Evolutionary conservation across 2,797 vertebrate species (phyloP).

Genomic region (Malacoctenus gilli): DNA sequence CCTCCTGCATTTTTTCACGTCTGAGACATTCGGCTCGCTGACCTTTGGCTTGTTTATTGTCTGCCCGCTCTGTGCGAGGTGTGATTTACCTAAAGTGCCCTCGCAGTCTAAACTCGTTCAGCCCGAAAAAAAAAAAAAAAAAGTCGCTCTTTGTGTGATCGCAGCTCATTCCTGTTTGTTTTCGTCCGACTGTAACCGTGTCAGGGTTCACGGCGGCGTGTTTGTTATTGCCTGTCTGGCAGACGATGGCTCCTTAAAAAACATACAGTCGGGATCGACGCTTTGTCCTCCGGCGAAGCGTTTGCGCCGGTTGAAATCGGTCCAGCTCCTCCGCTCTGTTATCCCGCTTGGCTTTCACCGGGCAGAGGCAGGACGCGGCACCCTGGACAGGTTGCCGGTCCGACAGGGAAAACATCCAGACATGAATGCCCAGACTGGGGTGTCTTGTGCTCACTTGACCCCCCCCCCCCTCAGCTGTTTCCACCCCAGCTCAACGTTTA

Average conservation of each 20-base stretch:
- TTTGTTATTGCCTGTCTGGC: constrained; percentile 29
- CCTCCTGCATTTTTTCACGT: no score
- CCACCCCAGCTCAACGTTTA: no score
- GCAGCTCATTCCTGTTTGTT: constrained; percentile 26
- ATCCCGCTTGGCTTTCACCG: constrained; percentile 13
- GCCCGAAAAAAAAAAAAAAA: no score
- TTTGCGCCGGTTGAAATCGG: no score
- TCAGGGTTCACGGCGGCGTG: constrained; percentile 10
- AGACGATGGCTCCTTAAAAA: constrained; percentile 13
- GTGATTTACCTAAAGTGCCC: constrained; percentile 42
- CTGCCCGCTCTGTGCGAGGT: constrained; percentile 38
- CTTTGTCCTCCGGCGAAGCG: constrained; percentile 19
- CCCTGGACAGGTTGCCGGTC: no score
- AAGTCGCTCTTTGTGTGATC: constrained; percentile 26
- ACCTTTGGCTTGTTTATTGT: constrained; percentile 68
- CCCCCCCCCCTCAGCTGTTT: no score
- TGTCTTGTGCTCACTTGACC: no score
- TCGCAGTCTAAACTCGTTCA: constrained; percentile 29
- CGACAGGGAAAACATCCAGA: no score
- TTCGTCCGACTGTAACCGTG: constrained; percentile 11
- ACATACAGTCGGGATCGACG: constrained; percentile 13
- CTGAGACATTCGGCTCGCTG: constrained; percentile 50
- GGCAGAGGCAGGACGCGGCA: background rate
- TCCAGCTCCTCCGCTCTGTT: no score
- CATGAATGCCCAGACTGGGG: no score